These are phyloP conservation scores for Cotesia chilonis DNA, from an alignment of 1,140 invertebrate species.

Conservation along the genomic window DNA sequence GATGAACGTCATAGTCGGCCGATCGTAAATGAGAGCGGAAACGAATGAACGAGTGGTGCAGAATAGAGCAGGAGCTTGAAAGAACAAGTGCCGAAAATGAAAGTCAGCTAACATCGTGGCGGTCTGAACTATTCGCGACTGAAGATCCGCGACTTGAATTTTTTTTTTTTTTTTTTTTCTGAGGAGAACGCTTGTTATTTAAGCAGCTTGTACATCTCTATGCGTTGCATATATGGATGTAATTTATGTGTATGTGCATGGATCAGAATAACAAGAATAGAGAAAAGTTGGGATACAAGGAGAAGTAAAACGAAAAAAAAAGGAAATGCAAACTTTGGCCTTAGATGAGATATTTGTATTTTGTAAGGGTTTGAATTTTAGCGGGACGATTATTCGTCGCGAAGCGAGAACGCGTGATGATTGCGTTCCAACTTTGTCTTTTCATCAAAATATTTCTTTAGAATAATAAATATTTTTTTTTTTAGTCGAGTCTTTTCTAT, in stretches of 20 bases:
- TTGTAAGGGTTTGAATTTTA: not conserved
- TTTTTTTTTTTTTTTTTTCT: no score
- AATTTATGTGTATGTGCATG: no score
- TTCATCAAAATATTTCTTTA: not conserved
- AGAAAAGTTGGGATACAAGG: no score
- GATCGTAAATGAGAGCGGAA: constrained; percentile 19
- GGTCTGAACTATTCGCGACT: no score
- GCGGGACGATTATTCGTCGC: not conserved
- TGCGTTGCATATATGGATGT: no score
- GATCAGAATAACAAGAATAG: no score
- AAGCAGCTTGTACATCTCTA: no score
- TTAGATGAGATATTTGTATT: not conserved
- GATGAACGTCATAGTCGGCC: constrained; percentile 19
- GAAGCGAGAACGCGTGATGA: constrained; percentile 11
- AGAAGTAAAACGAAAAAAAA: no score
- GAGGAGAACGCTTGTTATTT: no score
- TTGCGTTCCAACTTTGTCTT: constrained; percentile 19
- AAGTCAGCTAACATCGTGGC: constrained; percentile 1
- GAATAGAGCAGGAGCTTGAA: not conserved
- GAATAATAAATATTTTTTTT: not conserved
- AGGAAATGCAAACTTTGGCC: no score
- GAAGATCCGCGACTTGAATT: no score
- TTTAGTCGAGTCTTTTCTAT: no score
- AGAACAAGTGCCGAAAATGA: constrained; percentile 23
- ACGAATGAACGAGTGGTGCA: not conserved